Conservation (phyloP, 1,140 invertebrate genomes). For the Drosophila triauraria region DNA sequence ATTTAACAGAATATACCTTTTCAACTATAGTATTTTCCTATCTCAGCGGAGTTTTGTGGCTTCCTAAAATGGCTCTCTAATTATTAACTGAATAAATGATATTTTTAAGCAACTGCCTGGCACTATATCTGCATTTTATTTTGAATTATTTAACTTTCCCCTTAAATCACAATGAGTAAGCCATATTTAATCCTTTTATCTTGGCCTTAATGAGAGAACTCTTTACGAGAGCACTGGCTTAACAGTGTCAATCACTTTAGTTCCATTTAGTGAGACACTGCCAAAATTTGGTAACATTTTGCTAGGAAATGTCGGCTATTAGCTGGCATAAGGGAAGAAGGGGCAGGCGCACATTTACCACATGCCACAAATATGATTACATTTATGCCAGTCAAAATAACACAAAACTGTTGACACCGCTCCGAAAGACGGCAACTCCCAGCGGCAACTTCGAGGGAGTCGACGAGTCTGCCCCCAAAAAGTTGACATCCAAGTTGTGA, state of each 20-base stretch:
- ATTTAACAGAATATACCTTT: background rate
- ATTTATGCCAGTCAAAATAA: conserved; percentile 66
- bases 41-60: background rate
- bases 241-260: conserved; percentile 33
- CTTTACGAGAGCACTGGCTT: conserved; percentile 12
- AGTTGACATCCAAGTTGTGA: conserved; percentile 54
- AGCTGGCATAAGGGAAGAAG: background rate
- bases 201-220: conserved; percentile 9
- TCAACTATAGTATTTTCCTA: background rate
- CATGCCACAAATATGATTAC: conserved; percentile 66
- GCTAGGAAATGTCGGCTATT: conserved; percentile 8
- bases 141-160: background rate
- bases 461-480: conserved; percentile 17
- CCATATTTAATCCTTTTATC: background rate
- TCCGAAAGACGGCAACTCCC: conserved; percentile 45
- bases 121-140: conserved; percentile 1
- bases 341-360: conserved; percentile 22
- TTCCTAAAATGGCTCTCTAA: background rate
- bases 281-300: conserved; percentile 9
- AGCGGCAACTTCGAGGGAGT: conserved; percentile 15
- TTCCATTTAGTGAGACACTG: conserved; percentile 27
- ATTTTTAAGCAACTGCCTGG: background rate
- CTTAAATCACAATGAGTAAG: background rate
- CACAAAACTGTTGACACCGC: conserved; percentile 54
- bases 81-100: too few relatives aligned